These are phyloP conservation scores for Triplophysa tibetana DNA, from an alignment of 2,113 vertebrate species.

Conservation along the genomic window DNA sequence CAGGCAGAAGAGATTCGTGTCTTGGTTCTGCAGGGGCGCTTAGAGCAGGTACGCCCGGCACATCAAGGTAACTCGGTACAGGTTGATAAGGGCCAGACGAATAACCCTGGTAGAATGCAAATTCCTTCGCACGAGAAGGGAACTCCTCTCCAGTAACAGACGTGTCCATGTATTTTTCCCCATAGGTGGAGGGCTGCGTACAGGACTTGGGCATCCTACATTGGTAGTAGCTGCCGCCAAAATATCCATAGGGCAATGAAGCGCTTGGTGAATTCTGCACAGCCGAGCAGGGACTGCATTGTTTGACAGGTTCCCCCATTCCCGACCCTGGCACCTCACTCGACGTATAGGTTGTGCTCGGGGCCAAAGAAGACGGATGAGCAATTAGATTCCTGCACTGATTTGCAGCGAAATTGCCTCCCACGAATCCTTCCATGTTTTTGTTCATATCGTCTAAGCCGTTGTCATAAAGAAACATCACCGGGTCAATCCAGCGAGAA, in stretches of 20 bases:
- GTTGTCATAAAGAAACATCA: slow-evolving; percentile 99
- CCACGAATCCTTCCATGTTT: slow-evolving; percentile 93
- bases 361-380: slow-evolving; percentile 90
- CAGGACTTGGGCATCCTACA: slow-evolving; percentile 95
- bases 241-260: slow-evolving; percentile 95
- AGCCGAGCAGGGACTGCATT: slow-evolving; percentile 94
- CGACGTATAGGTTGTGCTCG: slow-evolving; percentile 80
- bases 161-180: slow-evolving; percentile 94
- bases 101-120: slow-evolving; percentile 97
- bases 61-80: slow-evolving; percentile 92
- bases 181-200: slow-evolving; percentile 87
- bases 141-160: slow-evolving; percentile 92
- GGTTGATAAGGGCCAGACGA: slow-evolving; percentile 90
- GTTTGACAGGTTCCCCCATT: slow-evolving; percentile 91
- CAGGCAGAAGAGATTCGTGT: slow-evolving; percentile 89
- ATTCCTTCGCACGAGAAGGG: slow-evolving; percentile 91
- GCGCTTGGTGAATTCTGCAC: slow-evolving; percentile 90
- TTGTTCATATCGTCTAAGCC: slow-evolving; percentile 91
- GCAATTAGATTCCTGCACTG: slow-evolving; percentile 97
- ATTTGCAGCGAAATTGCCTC: slow-evolving; percentile 89
- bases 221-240: slow-evolving; percentile 94
- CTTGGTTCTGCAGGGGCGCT: slow-evolving; percentile 87
- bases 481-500: slow-evolving; percentile 97
- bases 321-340: slow-evolving; percentile 85
- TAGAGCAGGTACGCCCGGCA: slow-evolving; percentile 90